Conservation (phyloP, 2,797 vertebrate genomes). For the Acanthiza pusilla region DNA sequence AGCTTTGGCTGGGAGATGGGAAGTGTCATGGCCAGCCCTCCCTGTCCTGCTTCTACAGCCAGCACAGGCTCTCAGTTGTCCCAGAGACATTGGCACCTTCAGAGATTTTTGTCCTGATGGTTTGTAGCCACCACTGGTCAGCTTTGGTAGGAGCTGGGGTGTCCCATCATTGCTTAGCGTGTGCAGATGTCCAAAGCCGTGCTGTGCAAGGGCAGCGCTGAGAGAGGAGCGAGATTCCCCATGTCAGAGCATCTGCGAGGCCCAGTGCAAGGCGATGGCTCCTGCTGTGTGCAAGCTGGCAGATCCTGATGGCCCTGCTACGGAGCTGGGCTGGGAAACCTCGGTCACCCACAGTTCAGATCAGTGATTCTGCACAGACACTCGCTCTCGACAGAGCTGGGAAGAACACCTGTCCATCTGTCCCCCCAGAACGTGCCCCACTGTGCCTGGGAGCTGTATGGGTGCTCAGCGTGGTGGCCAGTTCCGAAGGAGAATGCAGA, state of each 20-base stretch:
- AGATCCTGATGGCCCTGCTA: neutral
- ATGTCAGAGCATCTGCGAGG: constrained; percentile 28
- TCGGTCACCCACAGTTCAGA: rapidly evolving
- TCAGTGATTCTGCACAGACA: neutral
- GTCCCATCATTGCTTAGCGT: rapidly evolving
- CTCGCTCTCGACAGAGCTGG: neutral
- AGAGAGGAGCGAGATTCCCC: neutral
- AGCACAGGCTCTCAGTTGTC: neutral
- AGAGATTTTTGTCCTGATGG: neutral
- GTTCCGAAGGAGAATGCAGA: neutral
- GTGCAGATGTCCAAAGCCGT: neutral
- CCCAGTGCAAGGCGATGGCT: neutral
- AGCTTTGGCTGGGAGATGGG: neutral
- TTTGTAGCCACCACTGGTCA: rapidly evolving
- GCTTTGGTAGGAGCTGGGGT: neutral
- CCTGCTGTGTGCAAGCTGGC: constrained; percentile 40
- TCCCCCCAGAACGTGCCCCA: rapidly evolving
- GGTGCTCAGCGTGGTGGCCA: neutral
- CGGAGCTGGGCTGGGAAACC: neutral
- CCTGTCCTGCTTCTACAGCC: neutral
- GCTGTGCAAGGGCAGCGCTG: neutral
- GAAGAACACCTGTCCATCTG: neutral
- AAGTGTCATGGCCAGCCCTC: neutral
- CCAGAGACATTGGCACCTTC: rapidly evolving
- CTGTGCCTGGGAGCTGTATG: rapidly evolving